Base-by-base conservation (phyloP, 2,797 vertebrate genomes). In the Sebastes trivittatus region DNA sequence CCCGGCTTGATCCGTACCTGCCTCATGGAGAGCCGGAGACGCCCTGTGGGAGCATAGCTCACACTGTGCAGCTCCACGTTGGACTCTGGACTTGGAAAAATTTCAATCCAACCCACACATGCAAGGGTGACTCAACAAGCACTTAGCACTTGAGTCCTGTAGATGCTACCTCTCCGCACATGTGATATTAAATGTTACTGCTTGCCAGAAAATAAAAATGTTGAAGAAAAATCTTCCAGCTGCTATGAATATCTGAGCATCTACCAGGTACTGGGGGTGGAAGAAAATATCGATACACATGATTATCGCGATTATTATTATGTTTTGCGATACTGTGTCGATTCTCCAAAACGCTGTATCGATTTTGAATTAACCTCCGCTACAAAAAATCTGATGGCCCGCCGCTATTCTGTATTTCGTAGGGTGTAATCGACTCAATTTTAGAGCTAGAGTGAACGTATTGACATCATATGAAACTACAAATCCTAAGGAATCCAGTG, bases 101-200 rank as follows among this genome's bases (percentile, higher is more conserved):
- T 95, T 94, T 90, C 77, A 81, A 75, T 88, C 78, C 84, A 86
- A 73, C 82, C 83, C 88, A 93, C 92, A 92, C 82, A 92, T 88
- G 83, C 85, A 78, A 87, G 66, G 75, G 85, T 94, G 92, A 95
- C 87, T 94, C 91, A 94, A 91, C 86, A 86, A 87, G 83, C 90
- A 92, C 86, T 93, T 91, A 93, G 79, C 89, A 72, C 87, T 82
- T 77, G 78, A 83, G 72, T 89, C 86, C 77, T 87, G 85, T 72
- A 81, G 80, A 83, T 88, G 87, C 85, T 88, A 80, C 88, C 68
- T 82, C 85, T 85, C 76, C 67, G 75, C 94, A 89, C 82, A 92
- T 89, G 87, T 89, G 75, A 92, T 89, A 89, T 91, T 83, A 89
- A 92, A 91, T 92, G 88, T 87, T 88, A 81, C 73, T 85, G 73